Conservation (phyloP, 1,140 invertebrate genomes). For the Panagrolaimus sp. region DNA sequence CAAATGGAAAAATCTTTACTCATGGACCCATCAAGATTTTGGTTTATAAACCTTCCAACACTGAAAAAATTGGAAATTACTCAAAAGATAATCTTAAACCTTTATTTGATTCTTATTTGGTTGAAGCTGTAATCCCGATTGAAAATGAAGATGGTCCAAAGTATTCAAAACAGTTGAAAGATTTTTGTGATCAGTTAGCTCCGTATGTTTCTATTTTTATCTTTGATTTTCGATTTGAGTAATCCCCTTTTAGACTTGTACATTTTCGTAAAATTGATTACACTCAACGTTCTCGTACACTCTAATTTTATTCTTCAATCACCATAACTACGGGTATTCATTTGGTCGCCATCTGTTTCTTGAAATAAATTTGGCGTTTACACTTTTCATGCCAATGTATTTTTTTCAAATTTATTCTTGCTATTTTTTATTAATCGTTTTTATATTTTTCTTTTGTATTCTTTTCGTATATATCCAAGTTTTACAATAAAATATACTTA, state of each 20-base stretch:
- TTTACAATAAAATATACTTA: too few species aligned
- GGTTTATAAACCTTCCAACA: not conserved
- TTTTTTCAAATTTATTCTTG: too few species aligned
- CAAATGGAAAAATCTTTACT: not conserved
- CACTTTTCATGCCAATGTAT: too few species aligned
- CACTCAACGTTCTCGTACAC: too few species aligned
- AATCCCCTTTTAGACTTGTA: constrained; percentile 7
- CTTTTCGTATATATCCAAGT: too few species aligned
- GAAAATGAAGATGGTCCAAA: constrained; percentile 28
- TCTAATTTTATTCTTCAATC: too few species aligned
- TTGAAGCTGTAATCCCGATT: constrained; percentile 34
- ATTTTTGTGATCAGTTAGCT: constrained; percentile 39
- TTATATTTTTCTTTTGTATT: too few species aligned
- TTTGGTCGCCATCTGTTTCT: too few species aligned
- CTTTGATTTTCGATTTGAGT: not conserved
- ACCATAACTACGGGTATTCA: too few species aligned
- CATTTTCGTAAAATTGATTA: constrained; percentile 8
- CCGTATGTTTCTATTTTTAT: constrained; percentile 21
- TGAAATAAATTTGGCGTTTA: too few species aligned
- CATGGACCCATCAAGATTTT: not conserved
- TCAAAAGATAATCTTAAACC: constrained; percentile 28
- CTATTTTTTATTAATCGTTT: too few species aligned
- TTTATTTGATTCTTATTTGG: constrained; percentile 31
- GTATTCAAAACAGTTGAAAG: constrained; percentile 37
- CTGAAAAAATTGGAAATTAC: not conserved